Evolutionary conservation across 2,113 vertebrate species (phyloP), one percentile per base, ranked within the genome.

Genomic region (Paradoxurus hermaphroditus): DNA sequence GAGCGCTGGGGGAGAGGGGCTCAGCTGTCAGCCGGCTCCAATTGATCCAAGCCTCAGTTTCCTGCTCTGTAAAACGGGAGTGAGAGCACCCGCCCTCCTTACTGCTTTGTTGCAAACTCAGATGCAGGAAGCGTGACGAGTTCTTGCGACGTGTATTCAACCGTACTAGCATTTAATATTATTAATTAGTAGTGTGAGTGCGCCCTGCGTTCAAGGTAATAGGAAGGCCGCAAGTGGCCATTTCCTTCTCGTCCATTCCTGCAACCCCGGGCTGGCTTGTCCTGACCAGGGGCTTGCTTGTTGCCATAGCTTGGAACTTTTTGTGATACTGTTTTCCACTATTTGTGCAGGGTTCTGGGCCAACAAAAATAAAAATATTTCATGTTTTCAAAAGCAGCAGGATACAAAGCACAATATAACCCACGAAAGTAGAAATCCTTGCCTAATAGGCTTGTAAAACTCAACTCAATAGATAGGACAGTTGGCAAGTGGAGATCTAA

Each of bases 221-320:
- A 5, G 0, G 15, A 9, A 70, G n/a, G 36, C 8, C 0, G 7
- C 13, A 15, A 1, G 46, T 27, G 62, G 29, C 0, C 0, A 10
- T 5, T 44, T 41, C 31, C 65, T 84, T 63, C 39, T 53, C 29
- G 4, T 0, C 1, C 3, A 0, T 36, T 49, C 29, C 41, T 29
- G 46, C 3, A 4, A 7, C 0, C 1, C 77, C 7, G 11, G 4
- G 5, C 7, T 16, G 12, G 36, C 34, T 59, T 1, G 41, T 16
- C 73, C 18, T 3, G 10, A 53, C 46, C 13, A 5, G 13, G 72
- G 79, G 3, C 19, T 15, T 19, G 27, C 7, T 0, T 5, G 13
- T 29, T 21, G 23, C 36, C 53, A 1, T 4, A 73, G 56, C 46
- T 78, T 67, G 13, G 34, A 59, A 27, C 3, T 1, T 13, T 77